Percentiles rank a stretch among this genome's conserved stretches.
Evolutionary conservation across 2,888 invertebrate genomes (phyloP).

Genomic region (Oconnorella tubifera): DNA sequence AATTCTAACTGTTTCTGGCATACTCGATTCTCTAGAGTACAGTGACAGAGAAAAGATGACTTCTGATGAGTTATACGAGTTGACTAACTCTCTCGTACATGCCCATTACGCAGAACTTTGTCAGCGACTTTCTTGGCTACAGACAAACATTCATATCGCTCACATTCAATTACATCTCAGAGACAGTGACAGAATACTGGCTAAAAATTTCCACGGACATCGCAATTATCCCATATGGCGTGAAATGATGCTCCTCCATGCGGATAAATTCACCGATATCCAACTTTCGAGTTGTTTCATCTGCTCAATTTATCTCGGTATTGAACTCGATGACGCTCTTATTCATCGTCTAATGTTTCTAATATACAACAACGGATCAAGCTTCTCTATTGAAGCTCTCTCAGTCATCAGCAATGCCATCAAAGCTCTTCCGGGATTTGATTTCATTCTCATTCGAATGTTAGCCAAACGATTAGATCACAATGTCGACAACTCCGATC

Average conservation of each 20-base stretch:
- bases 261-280: constrained; percentile 1
- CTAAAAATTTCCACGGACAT: constrained; percentile 18
- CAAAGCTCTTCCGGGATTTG: constrained; percentile 14
- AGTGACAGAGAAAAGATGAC: too few species aligned
- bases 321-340: constrained; percentile 13
- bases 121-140: constrained; percentile 3
- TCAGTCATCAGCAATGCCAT: constrained; percentile 2
- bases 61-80: too few species aligned
- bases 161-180: constrained; percentile 22
- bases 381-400: neutral
- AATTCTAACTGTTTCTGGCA: too few species aligned
- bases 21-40: too few species aligned
- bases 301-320: constrained; percentile 10
- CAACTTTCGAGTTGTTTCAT: constrained; percentile 10
- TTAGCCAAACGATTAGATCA: constrained; percentile 1
- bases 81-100: neutral
- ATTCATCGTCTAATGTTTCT: constrained; percentile 1
- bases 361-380: neutral
- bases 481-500: neutral
- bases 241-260: neutral
- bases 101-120: constrained; percentile 11
- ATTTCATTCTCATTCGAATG: constrained; percentile 7
- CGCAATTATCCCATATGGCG: constrained; percentile 8
- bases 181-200: constrained; percentile 1
- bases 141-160: constrained; percentile 25